Evolutionary conservation across 2,113 vertebrate species (phyloP).

Genomic region (Odocoileus virginianus): DNA sequence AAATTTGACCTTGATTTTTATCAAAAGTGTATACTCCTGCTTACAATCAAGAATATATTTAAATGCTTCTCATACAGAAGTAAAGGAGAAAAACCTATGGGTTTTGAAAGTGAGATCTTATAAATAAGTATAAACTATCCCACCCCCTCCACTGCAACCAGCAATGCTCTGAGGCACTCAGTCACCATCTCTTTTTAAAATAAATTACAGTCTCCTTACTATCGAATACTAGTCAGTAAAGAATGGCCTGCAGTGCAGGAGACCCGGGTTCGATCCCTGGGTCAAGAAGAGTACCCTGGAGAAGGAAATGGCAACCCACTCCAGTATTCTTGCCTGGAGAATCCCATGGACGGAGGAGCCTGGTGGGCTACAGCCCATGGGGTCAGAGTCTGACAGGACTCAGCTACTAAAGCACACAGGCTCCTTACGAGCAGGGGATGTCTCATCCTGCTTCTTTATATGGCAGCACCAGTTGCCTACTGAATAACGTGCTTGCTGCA

Average conservation of each 20-base stretch:
- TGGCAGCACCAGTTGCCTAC: not conserved
- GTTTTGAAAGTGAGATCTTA: not conserved
- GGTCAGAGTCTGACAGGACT: not conserved
- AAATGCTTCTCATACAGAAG: not conserved
- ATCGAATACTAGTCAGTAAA: fast-evolving
- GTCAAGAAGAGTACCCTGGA: not conserved
- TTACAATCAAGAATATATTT: not conserved
- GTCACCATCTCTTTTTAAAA: not conserved
- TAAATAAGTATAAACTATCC: not conserved
- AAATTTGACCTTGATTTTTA: not conserved
- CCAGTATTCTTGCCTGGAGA: not conserved
- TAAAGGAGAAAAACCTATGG: not conserved
- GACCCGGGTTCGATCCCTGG: not conserved
- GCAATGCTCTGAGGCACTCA: not conserved
- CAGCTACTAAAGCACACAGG: not conserved
- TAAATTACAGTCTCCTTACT: not conserved
- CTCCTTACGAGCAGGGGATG: not conserved
- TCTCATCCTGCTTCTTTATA: not conserved
- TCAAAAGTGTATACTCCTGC: not conserved
- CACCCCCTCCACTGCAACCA: not conserved
- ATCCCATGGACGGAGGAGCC: not conserved
- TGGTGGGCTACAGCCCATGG: not conserved
- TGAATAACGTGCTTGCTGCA: not conserved
- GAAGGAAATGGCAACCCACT: not conserved
- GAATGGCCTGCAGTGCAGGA: not conserved